Evolutionary conservation across 2,113 vertebrate genomes (phyloP).

Genomic region (Takifugu flavidus): DNA sequence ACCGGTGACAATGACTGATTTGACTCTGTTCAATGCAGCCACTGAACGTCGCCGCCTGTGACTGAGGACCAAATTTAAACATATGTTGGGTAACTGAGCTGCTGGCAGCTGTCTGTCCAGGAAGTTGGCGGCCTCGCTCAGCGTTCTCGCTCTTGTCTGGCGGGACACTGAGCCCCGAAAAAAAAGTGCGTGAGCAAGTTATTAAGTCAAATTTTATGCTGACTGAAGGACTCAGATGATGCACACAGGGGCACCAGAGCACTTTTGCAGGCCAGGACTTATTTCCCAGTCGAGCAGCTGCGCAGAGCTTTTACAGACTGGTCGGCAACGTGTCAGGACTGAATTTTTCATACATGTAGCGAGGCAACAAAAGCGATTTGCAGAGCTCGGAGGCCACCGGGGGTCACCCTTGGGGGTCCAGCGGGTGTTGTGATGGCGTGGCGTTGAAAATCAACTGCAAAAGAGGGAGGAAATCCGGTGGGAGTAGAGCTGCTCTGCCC

Average conservation of each 20-base stretch:
- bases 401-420: not conserved
- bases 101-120: slow-evolving; percentile 17
- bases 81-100: slow-evolving; percentile 13
- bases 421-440: slow-evolving; percentile 21
- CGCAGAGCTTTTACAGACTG: slow-evolving; percentile 13
- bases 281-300: slow-evolving; percentile 22
- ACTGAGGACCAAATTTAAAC: slow-evolving; percentile 17
- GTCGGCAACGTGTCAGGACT: slow-evolving; percentile 6
- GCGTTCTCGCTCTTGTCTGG: slow-evolving; percentile 28
- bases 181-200: slow-evolving; percentile 4
- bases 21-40: too few species aligned
- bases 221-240: slow-evolving; percentile 24
- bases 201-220: slow-evolving; percentile 44
- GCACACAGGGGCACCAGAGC: slow-evolving; percentile 19
- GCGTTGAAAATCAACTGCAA: not conserved
- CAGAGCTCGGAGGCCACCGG: slow-evolving; percentile 8
- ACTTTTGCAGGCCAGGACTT: slow-evolving; percentile 30
- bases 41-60: too few species aligned
- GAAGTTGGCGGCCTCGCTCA: slow-evolving; percentile 19
- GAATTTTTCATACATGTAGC: slow-evolving; percentile 26
- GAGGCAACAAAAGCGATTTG: slow-evolving; percentile 20
- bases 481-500: not conserved
- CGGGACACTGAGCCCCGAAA: slow-evolving; percentile 19
- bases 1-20: too few species aligned
- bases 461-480: slow-evolving; percentile 11